Conservation (phyloP, 2,888 invertebrate genomes). For the Cerastis rubricosa region DNA sequence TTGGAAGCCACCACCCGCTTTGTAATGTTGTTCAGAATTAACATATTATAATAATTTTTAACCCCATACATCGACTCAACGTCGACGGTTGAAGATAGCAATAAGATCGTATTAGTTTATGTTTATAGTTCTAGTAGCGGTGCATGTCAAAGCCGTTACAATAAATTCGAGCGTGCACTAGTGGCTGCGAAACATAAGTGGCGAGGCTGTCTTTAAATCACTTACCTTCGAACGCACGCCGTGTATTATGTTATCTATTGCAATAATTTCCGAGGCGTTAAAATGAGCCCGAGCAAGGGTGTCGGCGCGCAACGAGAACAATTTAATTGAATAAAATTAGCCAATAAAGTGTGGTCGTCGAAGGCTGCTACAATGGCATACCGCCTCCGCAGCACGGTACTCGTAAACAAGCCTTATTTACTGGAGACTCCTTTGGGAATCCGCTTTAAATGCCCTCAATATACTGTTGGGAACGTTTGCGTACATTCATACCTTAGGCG, state of each 20-base stretch:
- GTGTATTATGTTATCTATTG: conserved; percentile 84
- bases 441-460: conserved; percentile 84
- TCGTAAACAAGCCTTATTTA: conserved; percentile 88
- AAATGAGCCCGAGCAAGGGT: conserved; percentile 76
- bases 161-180: conserved; percentile 71
- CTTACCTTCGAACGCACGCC: conserved; percentile 70
- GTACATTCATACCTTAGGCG: conserved; percentile 76
- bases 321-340: conserved; percentile 91
- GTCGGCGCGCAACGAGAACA: conserved; percentile 82
- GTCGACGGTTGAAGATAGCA: conserved; percentile 71
- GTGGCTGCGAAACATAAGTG: conserved; percentile 68
- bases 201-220: conserved; percentile 76
- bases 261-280: conserved; percentile 86
- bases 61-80: conserved; percentile 79
- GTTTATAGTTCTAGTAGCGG: conserved; percentile 73
- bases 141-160: conserved; percentile 71
- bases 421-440: conserved; percentile 82
- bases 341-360: conserved; percentile 88
- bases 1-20: conserved; percentile 85
- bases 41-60: conserved; percentile 85
- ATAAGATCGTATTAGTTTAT: conserved; percentile 76
- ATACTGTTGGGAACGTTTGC: conserved; percentile 78
- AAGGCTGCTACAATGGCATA: conserved; percentile 88
- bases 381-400: conserved; percentile 77
- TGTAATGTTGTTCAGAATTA: conserved; percentile 78